Base-by-base conservation (phyloP, 2,797 vertebrate species). In the Gallinago solitaria region DNA sequence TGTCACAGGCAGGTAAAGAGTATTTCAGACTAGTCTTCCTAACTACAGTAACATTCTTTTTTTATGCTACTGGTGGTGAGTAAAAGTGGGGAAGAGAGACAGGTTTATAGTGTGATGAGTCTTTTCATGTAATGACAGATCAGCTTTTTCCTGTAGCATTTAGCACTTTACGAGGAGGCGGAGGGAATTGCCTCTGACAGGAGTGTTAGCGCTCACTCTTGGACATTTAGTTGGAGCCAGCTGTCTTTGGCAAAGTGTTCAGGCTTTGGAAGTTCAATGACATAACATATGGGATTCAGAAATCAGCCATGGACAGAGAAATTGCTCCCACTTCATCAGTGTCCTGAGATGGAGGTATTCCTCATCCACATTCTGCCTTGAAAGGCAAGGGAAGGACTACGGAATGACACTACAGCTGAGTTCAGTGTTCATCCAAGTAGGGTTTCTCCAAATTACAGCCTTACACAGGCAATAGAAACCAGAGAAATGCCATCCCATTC, bases 221-320 rank as follows among this genome's bases (percentile, higher is more conserved):
- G 30, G 53, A 35, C 84, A 50, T 37, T n/a, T n/a, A 68, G 24
- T 8, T 35, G 47, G n/a, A 74, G 57, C 33, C 78, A 92, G 23
- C 10, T 56, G 43, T 28, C 43, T 67, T 48, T 51, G 27, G 7
- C 27, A 91, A 48, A 64, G 20, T 5, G 12, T 37, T 37, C 16
- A 4, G 9, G 45, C 28, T 85, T 60, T 68, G 25, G 39, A 88
- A 68, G 65, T 30, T 90, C 60, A 64, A 0, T 5, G 5, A 25
- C 0, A 0, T 33, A 69, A 53, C 9, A 33, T 16, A 45, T 0
- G 2, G 37, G 48, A 83, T 85, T 90, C 57, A 78, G 56, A 57
- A 27, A 83, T 33, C 37, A 75, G 64, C 27, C 73, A 56, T 1
- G 0, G 30, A 75, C 57, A 87, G 37, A 61, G n/a, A 84, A 91